These are phyloP conservation scores for Ephydatia muelleri DNA, from an alignment of 37 sponge, comb jelly and placozoan genomes.

Conservation along the genomic window DNA sequence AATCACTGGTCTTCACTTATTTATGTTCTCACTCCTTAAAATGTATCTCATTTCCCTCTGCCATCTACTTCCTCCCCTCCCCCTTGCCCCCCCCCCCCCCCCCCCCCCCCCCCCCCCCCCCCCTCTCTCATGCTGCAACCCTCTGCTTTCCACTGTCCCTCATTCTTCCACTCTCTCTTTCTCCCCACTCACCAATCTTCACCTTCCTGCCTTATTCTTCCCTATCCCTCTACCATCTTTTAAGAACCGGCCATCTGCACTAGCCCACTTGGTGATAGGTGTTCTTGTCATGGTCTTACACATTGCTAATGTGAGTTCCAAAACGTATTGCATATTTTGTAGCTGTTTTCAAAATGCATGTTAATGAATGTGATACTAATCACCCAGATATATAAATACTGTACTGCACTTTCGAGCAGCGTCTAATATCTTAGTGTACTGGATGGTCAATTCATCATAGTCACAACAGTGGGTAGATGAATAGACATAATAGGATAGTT, in stretches of 20 bases:
- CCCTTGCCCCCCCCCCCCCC: too few species aligned
- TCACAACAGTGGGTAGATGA: too few species aligned
- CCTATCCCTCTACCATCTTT: not conserved
- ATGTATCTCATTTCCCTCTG: not conserved
- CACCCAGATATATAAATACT: too few species aligned
- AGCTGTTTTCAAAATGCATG: too few species aligned
- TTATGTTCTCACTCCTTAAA: not conserved
- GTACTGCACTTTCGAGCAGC: too few species aligned
- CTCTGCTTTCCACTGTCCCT: not conserved
- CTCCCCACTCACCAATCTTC: not conserved
- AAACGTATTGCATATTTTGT: too few species aligned
- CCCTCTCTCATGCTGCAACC: not conserved
- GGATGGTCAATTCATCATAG: too few species aligned
- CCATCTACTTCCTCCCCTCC: not conserved
- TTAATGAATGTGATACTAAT: too few species aligned
- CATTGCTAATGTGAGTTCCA: constrained; percentile 63
- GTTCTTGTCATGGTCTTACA: constrained; percentile 57
- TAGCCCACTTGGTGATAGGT: constrained; percentile 60
- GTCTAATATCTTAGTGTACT: too few species aligned
- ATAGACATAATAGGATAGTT: too few species aligned
- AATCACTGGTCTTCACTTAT: too few species aligned
- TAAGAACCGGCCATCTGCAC: constrained; percentile 15
- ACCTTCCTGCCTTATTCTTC: not conserved
- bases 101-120: too few species aligned
- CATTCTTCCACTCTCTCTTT: not conserved